Evolutionary conservation across 2,888 invertebrate species (phyloP), one percentile per base, ranked within the genome.

Genomic region (Netelia fuscicornis): DNA sequence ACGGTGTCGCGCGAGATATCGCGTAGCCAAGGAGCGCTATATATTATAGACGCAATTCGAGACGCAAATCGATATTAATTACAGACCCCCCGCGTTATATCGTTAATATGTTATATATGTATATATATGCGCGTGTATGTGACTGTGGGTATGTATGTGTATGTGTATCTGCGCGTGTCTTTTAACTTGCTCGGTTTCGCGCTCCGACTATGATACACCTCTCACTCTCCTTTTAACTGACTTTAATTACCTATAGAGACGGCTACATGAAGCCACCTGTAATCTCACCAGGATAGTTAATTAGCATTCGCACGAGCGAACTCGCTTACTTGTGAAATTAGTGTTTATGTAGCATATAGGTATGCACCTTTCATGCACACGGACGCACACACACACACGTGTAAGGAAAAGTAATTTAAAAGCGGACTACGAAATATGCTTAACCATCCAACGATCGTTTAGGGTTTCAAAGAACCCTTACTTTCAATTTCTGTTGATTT

Each of bases 1-100:
- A 86, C 81, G 70, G 68, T 72, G 81, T 81, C 72, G 72, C 68
- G 67, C 76, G 79, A 68, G 44, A 84, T 37, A 74, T 67, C 42
- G 52, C 65, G n/a, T 37, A 65, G 58, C 54, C 25, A 37, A 52
- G 6, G 42, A 37, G 20, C 58, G 64, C 70, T 42, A 20, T 60
- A 64, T 44, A 64, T 5, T 23, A 8, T 37, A 48, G 6, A 60
- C 10, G 30, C 23, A 48, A 48, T 48, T 25, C 9, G 13, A 58
- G 42, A 71, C 65, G 64, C n/a, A 52, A 58, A 30, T 76, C 81
- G 44, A 77, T 81, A 60, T 70, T 48, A 52, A 5, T 37, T 37
- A 37, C 52, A n/a, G 37, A 25, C 30, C 20, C 20, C 10, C n/a
- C 25, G 13, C 20, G 10, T 67, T 44, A 20, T 17, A 23, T 6